Conservation (phyloP, 1,140 invertebrate species). For the Euglossa dilemma region DNA sequence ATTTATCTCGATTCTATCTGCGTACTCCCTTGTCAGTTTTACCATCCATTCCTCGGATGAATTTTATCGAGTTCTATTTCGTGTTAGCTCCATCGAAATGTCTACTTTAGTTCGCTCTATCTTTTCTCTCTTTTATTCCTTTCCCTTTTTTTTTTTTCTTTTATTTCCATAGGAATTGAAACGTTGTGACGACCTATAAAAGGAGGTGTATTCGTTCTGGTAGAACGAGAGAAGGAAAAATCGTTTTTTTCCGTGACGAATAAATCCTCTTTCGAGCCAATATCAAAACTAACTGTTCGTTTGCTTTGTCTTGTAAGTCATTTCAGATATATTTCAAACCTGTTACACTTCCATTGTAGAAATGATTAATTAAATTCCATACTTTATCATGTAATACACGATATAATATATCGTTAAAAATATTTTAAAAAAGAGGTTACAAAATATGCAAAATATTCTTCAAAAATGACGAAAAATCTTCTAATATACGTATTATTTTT, state of each 20-base stretch:
- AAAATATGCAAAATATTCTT: too few relatives aligned
- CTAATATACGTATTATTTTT: too few relatives aligned
- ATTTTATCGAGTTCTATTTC: slow-evolving; percentile 11
- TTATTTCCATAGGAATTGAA: background rate
- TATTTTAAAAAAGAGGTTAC: too few relatives aligned
- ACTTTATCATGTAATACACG: too few relatives aligned
- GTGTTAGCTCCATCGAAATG: background rate
- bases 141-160: too few relatives aligned
- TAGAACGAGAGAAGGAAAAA: background rate
- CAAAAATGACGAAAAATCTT: too few relatives aligned
- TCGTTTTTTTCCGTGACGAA: too few relatives aligned
- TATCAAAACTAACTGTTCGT: background rate
- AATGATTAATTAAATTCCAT: too few relatives aligned
- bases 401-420: too few relatives aligned
- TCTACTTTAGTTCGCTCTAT: background rate
- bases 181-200: background rate
- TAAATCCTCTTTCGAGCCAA: background rate
- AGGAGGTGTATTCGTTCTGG: background rate
- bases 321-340: too few relatives aligned
- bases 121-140: too few relatives aligned
- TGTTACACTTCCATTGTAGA: too few relatives aligned
- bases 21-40: background rate
- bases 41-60: background rate
- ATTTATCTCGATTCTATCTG: background rate
- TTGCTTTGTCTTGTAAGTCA: background rate